Evolutionary conservation across 2,113 vertebrate genomes (phyloP).

Genomic region (Mustelus asterias): DNA sequence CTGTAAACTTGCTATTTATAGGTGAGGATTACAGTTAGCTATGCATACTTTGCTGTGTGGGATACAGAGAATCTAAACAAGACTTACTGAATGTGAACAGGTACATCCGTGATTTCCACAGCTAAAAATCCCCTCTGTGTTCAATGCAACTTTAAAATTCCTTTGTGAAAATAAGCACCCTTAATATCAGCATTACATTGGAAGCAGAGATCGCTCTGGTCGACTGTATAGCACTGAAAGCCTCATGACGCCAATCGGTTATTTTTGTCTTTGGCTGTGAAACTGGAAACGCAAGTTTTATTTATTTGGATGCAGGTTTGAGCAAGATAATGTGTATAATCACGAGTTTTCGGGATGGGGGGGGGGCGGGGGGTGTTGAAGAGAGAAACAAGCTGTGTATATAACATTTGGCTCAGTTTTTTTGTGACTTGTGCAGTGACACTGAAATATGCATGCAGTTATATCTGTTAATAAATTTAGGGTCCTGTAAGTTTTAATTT

Average conservation of each 20-base stretch:
- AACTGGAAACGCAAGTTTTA: slow-evolving; percentile 35
- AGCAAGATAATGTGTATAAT: slow-evolving; percentile 10
- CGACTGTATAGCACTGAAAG: background rate
- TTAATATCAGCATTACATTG: background rate
- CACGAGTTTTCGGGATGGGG: background rate
- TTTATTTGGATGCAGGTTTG: slow-evolving; percentile 30
- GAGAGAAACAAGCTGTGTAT: background rate
- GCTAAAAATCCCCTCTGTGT: background rate
- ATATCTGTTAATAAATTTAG: slow-evolving; percentile 1
- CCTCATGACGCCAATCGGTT: background rate
- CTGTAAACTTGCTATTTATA: slow-evolving; percentile 41
- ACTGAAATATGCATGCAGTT: slow-evolving; percentile 32
- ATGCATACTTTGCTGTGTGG: slow-evolving; percentile 1
- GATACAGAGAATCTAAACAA: background rate
- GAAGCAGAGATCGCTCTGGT: background rate
- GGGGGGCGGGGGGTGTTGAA: background rate
- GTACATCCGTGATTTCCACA: background rate
- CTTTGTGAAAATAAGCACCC: background rate
- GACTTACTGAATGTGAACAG: background rate
- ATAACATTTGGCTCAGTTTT: slow-evolving; percentile 9
- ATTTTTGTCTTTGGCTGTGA: background rate
- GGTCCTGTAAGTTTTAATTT: slow-evolving; percentile 32
- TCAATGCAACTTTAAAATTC: background rate
- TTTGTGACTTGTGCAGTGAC: slow-evolving; percentile 33
- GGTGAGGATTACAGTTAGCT: background rate